Evolutionary conservation across 2,113 vertebrate genomes (phyloP).

Genomic region (Clarias macrocephalus): DNA sequence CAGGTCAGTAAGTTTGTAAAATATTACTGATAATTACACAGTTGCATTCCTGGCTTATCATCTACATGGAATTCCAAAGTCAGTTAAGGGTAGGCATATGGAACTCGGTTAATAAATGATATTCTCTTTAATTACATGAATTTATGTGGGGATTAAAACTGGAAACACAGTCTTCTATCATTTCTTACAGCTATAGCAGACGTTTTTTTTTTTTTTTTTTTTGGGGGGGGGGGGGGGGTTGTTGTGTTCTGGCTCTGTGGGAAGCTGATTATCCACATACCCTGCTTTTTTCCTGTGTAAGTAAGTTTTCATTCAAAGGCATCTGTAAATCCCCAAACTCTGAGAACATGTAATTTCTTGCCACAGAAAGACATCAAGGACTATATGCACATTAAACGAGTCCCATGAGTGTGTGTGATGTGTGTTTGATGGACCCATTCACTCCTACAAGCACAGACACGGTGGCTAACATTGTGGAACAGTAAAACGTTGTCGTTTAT

Average conservation of each 20-base stretch:
- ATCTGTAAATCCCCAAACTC: slow-evolving; percentile 30
- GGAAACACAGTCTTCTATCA: neutral
- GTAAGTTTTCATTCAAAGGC: slow-evolving; percentile 6
- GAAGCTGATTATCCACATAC: neutral
- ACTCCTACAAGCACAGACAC: slow-evolving; percentile 7
- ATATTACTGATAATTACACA: neutral
- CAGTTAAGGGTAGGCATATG: neutral
- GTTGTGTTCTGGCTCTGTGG: slow-evolving; percentile 23
- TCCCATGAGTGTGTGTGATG: slow-evolving; percentile 10
- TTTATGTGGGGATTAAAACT: neutral
- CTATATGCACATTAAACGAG: slow-evolving; percentile 15
- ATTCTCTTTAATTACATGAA: neutral
- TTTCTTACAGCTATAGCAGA: neutral
- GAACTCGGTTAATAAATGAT: neutral
- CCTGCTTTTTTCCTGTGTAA: slow-evolving; percentile 26
- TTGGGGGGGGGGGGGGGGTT: too few species aligned
- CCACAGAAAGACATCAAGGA: slow-evolving; percentile 26
- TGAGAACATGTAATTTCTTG: slow-evolving; percentile 25
- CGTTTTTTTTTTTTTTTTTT: neutral
- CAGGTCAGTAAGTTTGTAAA: neutral
- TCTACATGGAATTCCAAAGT: neutral
- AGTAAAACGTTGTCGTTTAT: neutral
- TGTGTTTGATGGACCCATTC: slow-evolving; percentile 5
- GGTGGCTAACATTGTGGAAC: neutral
- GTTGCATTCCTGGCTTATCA: slow-evolving; percentile 16